Base-by-base conservation (phyloP, 2,113 vertebrate species). In the Danionella cerebrum region DNA sequence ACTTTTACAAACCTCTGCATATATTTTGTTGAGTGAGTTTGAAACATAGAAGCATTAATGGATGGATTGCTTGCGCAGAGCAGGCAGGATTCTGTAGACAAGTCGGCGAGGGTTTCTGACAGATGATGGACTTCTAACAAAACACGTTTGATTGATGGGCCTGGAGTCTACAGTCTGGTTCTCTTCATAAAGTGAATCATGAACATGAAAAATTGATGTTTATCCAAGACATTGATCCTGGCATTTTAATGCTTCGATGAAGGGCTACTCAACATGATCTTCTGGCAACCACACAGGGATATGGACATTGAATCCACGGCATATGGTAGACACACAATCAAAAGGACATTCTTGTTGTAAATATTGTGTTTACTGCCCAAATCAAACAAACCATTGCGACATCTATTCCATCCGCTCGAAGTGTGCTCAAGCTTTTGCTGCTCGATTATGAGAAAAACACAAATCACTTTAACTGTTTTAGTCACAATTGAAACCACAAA, bases 241-340 rank as follows among this genome's bases (percentile, higher is more conserved):
- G 29, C 54, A 71, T 65, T 71, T 60, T 62, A 69, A 66, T 65
- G 52, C 76, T 62, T 69, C 67, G 73, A 66, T 67, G 72, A 72
- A 71, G 59, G 72, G 69, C 50, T 42, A 36, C 36, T 54, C 47
- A 69, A 72, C 69, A 60, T 52, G 33, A 64, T 60, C 48, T 8
- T 65, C 66, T 76, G 70, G 68, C 65, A 65, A 5, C 31, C 18
- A 67, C 27, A 60, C 35, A 39, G 70, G 22, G 22, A 53, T 65
- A 67, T 69, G 73, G 65, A 64, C 67, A 64, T 47, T 64, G 47
- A 78, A 69, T 80, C 75, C 73, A 75, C 75, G 74, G 75, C 79
- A 67, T 52, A 64, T 64, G 39, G 67, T 78, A 68, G 22, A 31
- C 19, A 50, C 18, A 13, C 63, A 70, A 69, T 70, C 62, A 65